Evolutionary conservation across 2,888 invertebrate genomes (phyloP).

Genomic region (Dolichopus griseipennis): DNA sequence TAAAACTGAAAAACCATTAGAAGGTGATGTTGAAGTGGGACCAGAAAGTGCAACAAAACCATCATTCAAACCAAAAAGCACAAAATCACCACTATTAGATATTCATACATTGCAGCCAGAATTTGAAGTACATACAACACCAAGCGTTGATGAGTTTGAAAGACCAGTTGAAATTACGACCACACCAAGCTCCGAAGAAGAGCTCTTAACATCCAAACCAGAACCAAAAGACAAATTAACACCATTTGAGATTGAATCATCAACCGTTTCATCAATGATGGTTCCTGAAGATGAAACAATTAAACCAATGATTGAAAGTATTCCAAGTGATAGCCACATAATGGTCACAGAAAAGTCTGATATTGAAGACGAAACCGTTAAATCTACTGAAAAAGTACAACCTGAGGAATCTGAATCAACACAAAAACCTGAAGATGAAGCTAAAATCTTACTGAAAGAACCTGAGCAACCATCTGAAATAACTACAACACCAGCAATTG

Average conservation of each 20-base stretch:
- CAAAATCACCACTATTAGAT: background rate
- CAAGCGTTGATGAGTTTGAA: background rate
- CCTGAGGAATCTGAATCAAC: background rate
- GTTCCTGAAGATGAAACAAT: slow-evolving; percentile 42
- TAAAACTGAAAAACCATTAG: background rate
- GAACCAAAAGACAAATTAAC: no score
- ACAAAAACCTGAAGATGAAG: background rate
- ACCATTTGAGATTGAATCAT: background rate
- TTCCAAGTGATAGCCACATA: background rate
- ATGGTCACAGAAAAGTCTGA: background rate
- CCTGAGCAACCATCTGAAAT: background rate
- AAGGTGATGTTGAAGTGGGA: background rate
- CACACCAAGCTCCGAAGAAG: background rate
- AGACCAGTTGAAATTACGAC: background rate
- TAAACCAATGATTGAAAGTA: slow-evolving; percentile 15
- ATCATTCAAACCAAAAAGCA: background rate
- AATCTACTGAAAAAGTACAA: background rate
- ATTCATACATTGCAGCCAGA: background rate
- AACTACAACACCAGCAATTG: background rate
- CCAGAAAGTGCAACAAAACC: background rate
- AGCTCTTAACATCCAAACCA: no score
- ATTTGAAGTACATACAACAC: background rate
- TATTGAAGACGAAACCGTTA: no score
- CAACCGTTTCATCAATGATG: background rate
- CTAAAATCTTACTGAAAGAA: background rate